Evolutionary conservation across 2,797 vertebrate genomes (phyloP), one percentile per base, ranked within the genome.

Genomic region (Notoglanidium macrostoma): DNA sequence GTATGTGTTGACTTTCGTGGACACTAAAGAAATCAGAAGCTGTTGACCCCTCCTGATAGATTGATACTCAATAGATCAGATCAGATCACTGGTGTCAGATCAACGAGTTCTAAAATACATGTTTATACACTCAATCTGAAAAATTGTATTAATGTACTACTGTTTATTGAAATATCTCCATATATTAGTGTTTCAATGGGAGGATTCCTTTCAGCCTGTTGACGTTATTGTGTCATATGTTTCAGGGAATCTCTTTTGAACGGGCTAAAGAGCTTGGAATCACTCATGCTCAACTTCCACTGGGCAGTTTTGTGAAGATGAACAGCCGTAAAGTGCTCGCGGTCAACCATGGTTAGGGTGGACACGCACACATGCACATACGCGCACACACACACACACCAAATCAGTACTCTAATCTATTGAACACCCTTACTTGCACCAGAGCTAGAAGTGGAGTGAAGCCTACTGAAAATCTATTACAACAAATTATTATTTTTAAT

Each of bases 281-380:
- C 61, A 83, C 93, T 46, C 98, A 99, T 5, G 98, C 97, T 10
- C 98, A 98, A 90, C 98, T 99, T 54, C 98, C 98, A 0, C 96
- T 99, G 73, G 95, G 95, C 90, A 97, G 94, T 88, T 99, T 99
- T 88, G 97, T 99, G 87, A 98, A 96, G 94, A 99, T 99, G 98
- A 99, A 99, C 92, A 99, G 97, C 92, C 96, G 98, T 2, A 99
- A 99, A 90, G 98, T 99, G 88, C 95, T 99, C 88, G 97, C 98
- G 0, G 96, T 99, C 87, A 99, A 99, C 93, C 98, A 99, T 1
- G 98, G 98, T 99, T 91, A 96, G 96, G 5, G 40, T 51, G 54
- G 9, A 26, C 8, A 35, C 57, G 15, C 57, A 14, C 57, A 23
- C 19, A 23, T 14, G 26, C 44, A 44, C 57, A 51, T 44, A 49